Evolutionary conservation across 2,113 vertebrate genomes (phyloP).

Genomic region (Chionodraco myersi): DNA sequence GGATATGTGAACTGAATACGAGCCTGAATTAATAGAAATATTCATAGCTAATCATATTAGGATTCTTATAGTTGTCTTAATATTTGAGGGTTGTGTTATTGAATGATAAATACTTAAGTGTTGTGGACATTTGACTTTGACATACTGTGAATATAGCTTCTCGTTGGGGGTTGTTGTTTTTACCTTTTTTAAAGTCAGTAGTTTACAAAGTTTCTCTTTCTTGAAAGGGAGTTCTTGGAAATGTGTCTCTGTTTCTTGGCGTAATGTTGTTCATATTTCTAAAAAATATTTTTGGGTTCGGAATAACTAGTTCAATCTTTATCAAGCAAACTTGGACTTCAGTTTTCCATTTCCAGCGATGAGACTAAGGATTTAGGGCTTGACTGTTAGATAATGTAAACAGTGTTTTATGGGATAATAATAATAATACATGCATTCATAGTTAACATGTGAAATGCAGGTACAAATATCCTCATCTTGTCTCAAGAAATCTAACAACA

Average conservation of each 20-base stretch:
- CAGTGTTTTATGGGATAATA: not conserved
- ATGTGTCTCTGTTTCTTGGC: too few species aligned
- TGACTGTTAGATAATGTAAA: too few species aligned
- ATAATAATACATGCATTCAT: too few species aligned
- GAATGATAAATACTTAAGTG: not conserved
- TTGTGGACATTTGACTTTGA: not conserved
- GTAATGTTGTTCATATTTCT: not conserved
- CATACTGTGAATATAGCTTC: not conserved
- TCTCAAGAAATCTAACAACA: not conserved
- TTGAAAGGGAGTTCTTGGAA: not conserved
- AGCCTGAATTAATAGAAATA: not conserved
- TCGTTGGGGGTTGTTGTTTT: not conserved
- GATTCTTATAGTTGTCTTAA: not conserved
- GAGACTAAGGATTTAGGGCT: not conserved
- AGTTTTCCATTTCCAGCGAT: not conserved
- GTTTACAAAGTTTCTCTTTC: not conserved
- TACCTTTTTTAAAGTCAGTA: not conserved
- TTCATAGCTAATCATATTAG: not conserved
- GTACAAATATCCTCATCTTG: not conserved
- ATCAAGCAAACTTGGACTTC: not conserved
- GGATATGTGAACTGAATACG: not conserved
- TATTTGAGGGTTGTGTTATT: not conserved
- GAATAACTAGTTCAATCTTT: not conserved
- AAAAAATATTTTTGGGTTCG: not conserved
- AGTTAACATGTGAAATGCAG: not conserved